Base-by-base conservation (phyloP, 2,888 invertebrate genomes). In the Syrphus vitripennis region DNA sequence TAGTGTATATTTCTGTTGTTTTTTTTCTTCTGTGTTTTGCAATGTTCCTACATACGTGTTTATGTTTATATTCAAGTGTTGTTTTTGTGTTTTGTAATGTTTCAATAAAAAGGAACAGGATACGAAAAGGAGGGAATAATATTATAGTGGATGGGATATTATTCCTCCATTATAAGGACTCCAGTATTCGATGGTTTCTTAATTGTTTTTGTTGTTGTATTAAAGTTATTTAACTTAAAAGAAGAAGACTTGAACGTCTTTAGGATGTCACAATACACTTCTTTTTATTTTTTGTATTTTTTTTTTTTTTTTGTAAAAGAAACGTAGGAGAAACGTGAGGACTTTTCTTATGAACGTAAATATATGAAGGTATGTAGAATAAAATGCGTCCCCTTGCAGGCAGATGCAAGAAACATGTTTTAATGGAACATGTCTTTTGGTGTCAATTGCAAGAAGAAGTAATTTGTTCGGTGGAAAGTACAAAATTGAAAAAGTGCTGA, bases 401-500 rank as follows among this genome's bases (percentile, higher is more conserved):
- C 83, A 83, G 83, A 69, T 83, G 83, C 61, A 63, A 61, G 67
- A 48, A 83, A 83, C 79, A 6, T 61, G 83, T 83, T 74, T 50
- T 48, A 29, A 3, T 53, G n/a, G 53, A 67, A 78, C 69, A 74
- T 74, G 72, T 74, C 59, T 78, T n/a, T n/a, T 24, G 67, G 71
- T 78, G 82, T 72, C 71, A 77, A 78, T 34, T 78, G 71, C 34
- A 72, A 42, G 50, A 72, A 21, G 37, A 59, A 45, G 67, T 74
- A 78, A 78, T 72, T 83, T 78, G 71, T 78, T 31, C 50, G 45
- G 57, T 53, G 71, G 19, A 71, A 40, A 65, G 59, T 72, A 67
- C 48, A 59, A 55, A 77, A 57, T 59, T 57, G 76, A n/a, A 16
- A 48, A 37, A 29, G 16, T 45, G 42, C 19, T 81, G 65, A 57